Evolutionary conservation across 35 echinoderm and acorn worm genomes (phyloP).

Genomic region (Stichopus chloronotus): DNA sequence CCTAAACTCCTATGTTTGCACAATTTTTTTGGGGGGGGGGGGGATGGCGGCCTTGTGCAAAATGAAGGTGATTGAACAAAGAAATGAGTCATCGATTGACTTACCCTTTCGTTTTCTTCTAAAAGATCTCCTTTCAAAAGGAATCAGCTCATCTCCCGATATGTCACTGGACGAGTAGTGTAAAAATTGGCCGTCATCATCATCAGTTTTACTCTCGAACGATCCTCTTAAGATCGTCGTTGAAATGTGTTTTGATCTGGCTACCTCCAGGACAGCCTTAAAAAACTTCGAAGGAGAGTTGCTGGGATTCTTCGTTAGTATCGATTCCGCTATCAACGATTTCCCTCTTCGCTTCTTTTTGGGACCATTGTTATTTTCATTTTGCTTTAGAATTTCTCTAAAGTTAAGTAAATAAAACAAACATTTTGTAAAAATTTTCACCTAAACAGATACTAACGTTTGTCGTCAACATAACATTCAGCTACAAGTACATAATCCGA

Average conservation of each 20-base stretch:
- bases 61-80: too few species aligned
- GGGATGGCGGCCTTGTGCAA: too few species aligned
- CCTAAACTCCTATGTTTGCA: too few species aligned
- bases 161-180: slow-evolving; percentile 85
- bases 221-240: slow-evolving; percentile 82
- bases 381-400: slow-evolving; percentile 95
- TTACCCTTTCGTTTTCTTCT: background rate
- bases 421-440: too few species aligned
- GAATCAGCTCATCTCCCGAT: slow-evolving; percentile 65
- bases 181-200: slow-evolving; percentile 34
- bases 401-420: background rate
- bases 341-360: slow-evolving; percentile 93
- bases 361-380: slow-evolving; percentile 71
- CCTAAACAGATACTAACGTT: too few species aligned
- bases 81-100: background rate
- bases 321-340: slow-evolving; percentile 94
- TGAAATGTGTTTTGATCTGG: slow-evolving; percentile 71
- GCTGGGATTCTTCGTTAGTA: slow-evolving; percentile 61
- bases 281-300: slow-evolving; percentile 78
- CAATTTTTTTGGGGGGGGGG: too few species aligned
- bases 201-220: slow-evolving; percentile 50
- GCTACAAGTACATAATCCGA: background rate
- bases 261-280: slow-evolving; percentile 86
- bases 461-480: background rate
- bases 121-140: slow-evolving; percentile 15